phyloP scores from a whole-genome alignment of 2,888 invertebrate genomes.

The Watsonalla binaria region DNA sequence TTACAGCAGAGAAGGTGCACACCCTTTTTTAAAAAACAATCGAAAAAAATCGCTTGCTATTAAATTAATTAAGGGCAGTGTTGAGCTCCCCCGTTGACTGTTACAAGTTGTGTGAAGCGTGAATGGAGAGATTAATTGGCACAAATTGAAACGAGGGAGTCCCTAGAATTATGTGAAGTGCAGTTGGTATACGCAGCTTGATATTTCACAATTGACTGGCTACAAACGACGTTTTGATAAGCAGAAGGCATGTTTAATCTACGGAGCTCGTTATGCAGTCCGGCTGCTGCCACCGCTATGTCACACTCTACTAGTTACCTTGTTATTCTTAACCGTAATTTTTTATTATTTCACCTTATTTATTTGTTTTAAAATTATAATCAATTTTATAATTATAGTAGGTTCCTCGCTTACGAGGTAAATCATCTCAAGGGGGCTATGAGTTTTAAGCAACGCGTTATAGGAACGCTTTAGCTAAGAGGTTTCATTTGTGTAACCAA shows the following conservation, averaged over 20 bases:
- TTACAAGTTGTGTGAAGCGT: conserved; percentile 10
- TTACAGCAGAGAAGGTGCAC: background rate
- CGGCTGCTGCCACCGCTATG: background rate
- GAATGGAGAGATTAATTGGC: conserved; percentile 27
- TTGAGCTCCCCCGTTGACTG: conserved; percentile 6
- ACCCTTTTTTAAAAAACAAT: background rate
- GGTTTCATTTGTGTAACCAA: too few species aligned
- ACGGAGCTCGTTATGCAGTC: background rate
- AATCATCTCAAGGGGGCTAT: too few species aligned
- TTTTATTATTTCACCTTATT: too few species aligned
- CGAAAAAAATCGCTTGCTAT: background rate
- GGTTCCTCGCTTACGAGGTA: too few species aligned
- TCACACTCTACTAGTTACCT: background rate
- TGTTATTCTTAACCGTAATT: background rate
- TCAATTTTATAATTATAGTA: too few species aligned
- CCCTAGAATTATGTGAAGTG: conserved; percentile 16
- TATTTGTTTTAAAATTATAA: too few species aligned
- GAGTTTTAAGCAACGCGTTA: too few species aligned
- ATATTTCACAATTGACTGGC: conserved; percentile 5
- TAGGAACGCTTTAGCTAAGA: too few species aligned
- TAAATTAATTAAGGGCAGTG: conserved; percentile 1
- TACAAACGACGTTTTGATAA: conserved; percentile 1
- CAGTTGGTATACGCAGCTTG: conserved; percentile 7
- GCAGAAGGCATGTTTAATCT: background rate
- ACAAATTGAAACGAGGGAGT: conserved; percentile 23